Conservation (phyloP, 2,888 invertebrate species). For the Campopleginae sp. region DNA sequence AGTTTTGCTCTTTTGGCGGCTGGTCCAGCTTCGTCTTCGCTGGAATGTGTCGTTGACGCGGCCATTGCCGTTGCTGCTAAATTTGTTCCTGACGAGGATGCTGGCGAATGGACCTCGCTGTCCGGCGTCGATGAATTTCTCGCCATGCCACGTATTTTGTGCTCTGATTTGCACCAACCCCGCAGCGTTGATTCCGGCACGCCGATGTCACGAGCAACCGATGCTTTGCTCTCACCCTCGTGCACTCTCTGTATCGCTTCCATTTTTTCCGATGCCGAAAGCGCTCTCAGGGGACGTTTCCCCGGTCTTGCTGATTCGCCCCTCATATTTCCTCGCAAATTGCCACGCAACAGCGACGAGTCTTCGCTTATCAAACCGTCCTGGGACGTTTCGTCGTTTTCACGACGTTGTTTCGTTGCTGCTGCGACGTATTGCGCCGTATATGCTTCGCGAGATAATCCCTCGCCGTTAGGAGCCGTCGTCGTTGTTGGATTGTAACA, state of each 20-base stretch:
- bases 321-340: slow-evolving; percentile 83
- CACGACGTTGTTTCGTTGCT: slow-evolving; percentile 29
- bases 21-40: slow-evolving; percentile 78
- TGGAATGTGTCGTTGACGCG: slow-evolving; percentile 64
- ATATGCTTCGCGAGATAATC: slow-evolving; percentile 4
- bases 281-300: slow-evolving; percentile 91
- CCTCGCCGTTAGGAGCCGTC: slow-evolving; percentile 6
- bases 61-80: slow-evolving; percentile 67
- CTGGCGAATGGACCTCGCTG: slow-evolving; percentile 83
- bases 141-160: slow-evolving; percentile 90
- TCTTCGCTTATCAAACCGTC: slow-evolving; percentile 71
- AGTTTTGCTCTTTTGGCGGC: slow-evolving; percentile 73
- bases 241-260: slow-evolving; percentile 93
- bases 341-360: slow-evolving; percentile 50
- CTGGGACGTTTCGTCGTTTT: slow-evolving; percentile 69
- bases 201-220: slow-evolving; percentile 93
- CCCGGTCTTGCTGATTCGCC: slow-evolving; percentile 87
- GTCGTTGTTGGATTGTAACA: slow-evolving; percentile 33
- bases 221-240: slow-evolving; percentile 94
- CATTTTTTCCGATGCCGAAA: slow-evolving; percentile 92
- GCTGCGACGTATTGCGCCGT: slow-evolving; percentile 25
- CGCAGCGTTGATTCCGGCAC: slow-evolving; percentile 94
- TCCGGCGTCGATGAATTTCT: slow-evolving; percentile 89
- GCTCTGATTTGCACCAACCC: slow-evolving; percentile 95
- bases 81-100: slow-evolving; percentile 77